Percentiles rank a stretch among this genome's conserved stretches.
Conservation (phyloP, 2,113 vertebrate genomes). For the Caracal caracal region DNA sequence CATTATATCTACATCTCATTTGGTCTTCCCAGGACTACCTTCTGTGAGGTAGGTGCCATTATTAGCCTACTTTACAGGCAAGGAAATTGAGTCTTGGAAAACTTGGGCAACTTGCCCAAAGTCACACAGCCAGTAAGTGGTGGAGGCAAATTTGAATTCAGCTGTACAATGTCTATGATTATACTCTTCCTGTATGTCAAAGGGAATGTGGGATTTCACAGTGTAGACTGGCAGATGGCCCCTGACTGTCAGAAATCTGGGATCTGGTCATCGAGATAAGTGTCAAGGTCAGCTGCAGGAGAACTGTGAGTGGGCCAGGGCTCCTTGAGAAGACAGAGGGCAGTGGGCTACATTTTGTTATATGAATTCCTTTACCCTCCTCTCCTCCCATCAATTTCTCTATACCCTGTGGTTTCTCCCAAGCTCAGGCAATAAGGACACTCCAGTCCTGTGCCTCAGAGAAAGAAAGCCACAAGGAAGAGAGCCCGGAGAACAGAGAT, state of each 20-base stretch:
- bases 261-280: not conserved
- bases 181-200: not conserved
- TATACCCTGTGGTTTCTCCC: not conserved
- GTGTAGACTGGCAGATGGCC: accelerated
- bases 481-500: too few species aligned
- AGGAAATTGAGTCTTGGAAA: not conserved
- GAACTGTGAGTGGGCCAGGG: too few species aligned
- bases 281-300: not conserved
- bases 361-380: not conserved
- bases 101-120: not conserved
- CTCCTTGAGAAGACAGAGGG: not conserved
- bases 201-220: not conserved
- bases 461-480: not conserved
- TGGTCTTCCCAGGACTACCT: not conserved
- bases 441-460: not conserved
- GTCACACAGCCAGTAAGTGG: not conserved
- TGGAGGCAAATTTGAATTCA: not conserved
- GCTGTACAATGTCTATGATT: accelerated
- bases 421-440: not conserved
- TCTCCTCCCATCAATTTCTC: not conserved
- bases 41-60: not conserved
- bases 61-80: not conserved
- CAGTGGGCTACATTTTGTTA: not conserved
- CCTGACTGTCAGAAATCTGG: not conserved
- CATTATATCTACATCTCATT: not conserved